Conservation (phyloP, 2,113 vertebrate genomes). For the Crotalus helleri region DNA sequence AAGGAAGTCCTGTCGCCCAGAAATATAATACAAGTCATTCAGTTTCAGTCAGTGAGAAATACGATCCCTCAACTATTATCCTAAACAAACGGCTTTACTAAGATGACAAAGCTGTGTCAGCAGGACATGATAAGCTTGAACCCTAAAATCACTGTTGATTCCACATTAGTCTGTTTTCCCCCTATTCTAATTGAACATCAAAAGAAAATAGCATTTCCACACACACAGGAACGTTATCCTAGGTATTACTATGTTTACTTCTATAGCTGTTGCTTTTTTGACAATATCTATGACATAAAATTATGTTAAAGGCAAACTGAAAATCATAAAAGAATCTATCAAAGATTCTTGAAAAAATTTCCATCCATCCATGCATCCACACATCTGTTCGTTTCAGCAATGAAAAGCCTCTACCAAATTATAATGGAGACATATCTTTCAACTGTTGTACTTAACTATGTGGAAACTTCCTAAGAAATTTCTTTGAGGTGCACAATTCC, state of each 20-base stretch:
- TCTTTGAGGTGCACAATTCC: background rate
- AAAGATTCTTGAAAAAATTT: background rate
- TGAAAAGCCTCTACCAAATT: background rate
- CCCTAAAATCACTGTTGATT: background rate
- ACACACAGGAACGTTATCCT: background rate
- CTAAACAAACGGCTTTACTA: background rate
- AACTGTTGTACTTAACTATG: background rate
- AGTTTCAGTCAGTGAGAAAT: background rate
- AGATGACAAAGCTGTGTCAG: background rate
- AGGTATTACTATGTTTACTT: background rate
- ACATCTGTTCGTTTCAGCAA: background rate
- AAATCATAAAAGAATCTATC: background rate
- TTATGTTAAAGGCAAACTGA: background rate
- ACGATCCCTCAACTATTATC: background rate
- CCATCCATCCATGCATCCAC: background rate
- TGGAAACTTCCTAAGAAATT: background rate
- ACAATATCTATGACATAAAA: background rate
- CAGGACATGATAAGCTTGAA: background rate
- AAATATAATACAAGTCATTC: background rate
- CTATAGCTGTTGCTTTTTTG: background rate
- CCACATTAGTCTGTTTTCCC: background rate
- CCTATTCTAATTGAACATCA: background rate
- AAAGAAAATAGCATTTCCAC: background rate
- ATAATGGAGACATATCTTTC: background rate
- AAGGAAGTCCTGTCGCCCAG: background rate